Percentiles rank a stretch among this genome's conserved stretches.
Evolutionary conservation across 2,797 vertebrate genomes (phyloP).

Genomic region (Dallia pectoralis): DNA sequence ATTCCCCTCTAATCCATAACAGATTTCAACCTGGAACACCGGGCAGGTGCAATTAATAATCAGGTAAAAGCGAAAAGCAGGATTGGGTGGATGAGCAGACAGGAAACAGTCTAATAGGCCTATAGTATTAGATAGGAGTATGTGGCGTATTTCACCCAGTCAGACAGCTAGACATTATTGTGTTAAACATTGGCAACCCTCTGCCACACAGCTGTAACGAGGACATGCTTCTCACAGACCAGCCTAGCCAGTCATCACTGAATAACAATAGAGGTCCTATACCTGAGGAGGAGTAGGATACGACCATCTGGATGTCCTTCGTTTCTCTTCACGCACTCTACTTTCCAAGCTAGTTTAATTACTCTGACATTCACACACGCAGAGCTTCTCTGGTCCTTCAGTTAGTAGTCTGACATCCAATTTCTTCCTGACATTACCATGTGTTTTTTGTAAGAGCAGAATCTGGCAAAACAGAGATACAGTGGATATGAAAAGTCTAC

Average conservation of each 20-base stretch:
- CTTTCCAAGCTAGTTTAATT: slow-evolving; percentile 36
- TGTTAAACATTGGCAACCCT: too few species aligned
- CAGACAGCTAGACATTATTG: background rate
- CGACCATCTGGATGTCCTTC: slow-evolving; percentile 53
- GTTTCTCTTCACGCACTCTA: slow-evolving; percentile 18
- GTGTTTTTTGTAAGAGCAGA: background rate
- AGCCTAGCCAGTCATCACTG: background rate
- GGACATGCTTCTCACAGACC: background rate
- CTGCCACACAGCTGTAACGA: background rate
- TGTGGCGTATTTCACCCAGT: background rate
- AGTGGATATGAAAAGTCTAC: too few species aligned
- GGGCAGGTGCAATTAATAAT: too few species aligned
- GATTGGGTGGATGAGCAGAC: too few species aligned
- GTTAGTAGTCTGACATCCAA: background rate
- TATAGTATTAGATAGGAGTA: too few species aligned
- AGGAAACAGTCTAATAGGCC: too few species aligned
- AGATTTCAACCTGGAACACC: too few species aligned
- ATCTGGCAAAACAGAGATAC: background rate
- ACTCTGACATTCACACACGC: slow-evolving; percentile 23
- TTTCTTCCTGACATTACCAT: background rate
- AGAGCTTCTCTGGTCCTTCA: background rate
- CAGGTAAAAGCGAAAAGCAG: too few species aligned
- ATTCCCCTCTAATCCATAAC: too few species aligned
- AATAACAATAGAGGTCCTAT: background rate
- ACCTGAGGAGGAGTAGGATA: background rate